phyloP scores from a whole-genome alignment of 1,140 invertebrate genomes.

The Pissodes strobi region DNA sequence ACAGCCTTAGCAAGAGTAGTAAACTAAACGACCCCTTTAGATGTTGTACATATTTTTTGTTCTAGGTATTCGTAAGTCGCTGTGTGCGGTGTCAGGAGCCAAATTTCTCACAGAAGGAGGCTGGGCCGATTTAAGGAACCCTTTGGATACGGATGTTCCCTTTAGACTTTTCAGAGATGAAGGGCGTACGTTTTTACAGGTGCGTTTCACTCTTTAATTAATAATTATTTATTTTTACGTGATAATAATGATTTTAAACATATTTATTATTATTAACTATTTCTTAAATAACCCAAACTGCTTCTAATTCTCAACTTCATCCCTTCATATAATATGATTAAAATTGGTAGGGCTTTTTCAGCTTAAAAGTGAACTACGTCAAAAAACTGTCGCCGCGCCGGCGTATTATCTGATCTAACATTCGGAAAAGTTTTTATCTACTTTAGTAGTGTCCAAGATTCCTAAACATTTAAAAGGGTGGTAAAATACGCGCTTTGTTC shows the following conservation, averaged over 20 bases:
- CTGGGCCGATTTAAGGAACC: conserved; percentile 76
- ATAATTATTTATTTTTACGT: background rate
- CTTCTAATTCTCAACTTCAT: background rate
- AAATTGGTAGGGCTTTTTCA: too few relatives aligned
- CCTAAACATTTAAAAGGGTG: too few relatives aligned
- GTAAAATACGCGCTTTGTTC: too few relatives aligned
- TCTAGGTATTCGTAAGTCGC: conserved; percentile 74
- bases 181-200: conserved; percentile 77
- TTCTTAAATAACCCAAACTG: background rate
- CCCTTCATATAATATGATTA: too few relatives aligned
- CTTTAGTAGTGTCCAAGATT: too few relatives aligned
- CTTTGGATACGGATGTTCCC: conserved; percentile 74
- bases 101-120: conserved; percentile 77
- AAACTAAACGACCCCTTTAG: too few relatives aligned
- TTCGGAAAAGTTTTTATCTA: too few relatives aligned
- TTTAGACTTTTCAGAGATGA: conserved; percentile 80
- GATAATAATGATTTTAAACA: background rate
- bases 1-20: too few relatives aligned
- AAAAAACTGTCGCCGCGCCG: too few relatives aligned
- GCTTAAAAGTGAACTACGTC: too few relatives aligned
- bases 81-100: conserved; percentile 83
- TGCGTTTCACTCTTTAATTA: conserved; percentile 46
- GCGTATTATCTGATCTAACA: too few relatives aligned
- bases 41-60: background rate
- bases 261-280: background rate